Base-by-base conservation (phyloP, 2,797 vertebrate genomes). In the Peromyscus nudipes region DNA sequence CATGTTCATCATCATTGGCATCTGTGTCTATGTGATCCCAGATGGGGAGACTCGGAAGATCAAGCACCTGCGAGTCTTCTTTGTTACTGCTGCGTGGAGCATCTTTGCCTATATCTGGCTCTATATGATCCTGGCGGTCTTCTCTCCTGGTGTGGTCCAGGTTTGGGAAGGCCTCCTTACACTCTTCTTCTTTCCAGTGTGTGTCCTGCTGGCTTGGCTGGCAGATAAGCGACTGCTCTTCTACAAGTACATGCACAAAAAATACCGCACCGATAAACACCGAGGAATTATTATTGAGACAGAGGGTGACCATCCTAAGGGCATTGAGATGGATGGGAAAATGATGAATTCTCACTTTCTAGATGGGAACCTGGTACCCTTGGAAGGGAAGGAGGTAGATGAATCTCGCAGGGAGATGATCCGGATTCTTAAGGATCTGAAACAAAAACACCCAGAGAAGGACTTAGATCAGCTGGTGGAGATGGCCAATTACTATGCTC, bases 31-130 rank as follows among this genome's bases (percentile, higher is more conserved):
- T 0, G 99, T 99, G 96, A 99, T 99, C 92, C 99, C 99, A 0
- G 99, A 99, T 31, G 99, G 99, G 31, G 99, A 99, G 98, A 99
- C 99, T 29, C 99, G 99, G 83, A 99, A 99, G 98, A 99, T 99
- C 98, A 99, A 99, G 97, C 99, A 99, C 98, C 99, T 99, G 46
- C 98, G 99, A 60, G 99, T 99, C 92, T 99, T 99, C 98, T 99
- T 99, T 69, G 98, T 99, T 98, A 99, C 99, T 0, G 99, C 99
- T 2, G 99, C 99, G 0, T 99, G 99, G 99, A 99, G 99, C 97
- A 99, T 99, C 98, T 99, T 99, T 94, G 99, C 99, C 71, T 99
- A 99, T 98, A 99, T 99, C 98, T 99, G 99, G 99, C 99, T 99
- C 95, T 99, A 99, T 98, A 99, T 99, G 99, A 99, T 99, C 96